phyloP scores from a whole-genome alignment of 2,113 vertebrate genomes.

The Ciconia stormi region DNA sequence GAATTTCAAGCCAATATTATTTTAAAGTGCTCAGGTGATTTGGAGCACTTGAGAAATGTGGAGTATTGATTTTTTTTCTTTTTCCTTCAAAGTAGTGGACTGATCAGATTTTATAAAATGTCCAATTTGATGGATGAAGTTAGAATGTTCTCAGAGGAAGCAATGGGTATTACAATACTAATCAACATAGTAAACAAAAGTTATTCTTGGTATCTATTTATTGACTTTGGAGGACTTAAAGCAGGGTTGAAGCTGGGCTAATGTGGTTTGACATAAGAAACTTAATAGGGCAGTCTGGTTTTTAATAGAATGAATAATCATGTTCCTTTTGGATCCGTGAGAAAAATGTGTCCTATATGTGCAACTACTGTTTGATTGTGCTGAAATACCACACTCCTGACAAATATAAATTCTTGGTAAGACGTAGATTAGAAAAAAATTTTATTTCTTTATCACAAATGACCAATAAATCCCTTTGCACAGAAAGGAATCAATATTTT shows the following conservation, averaged over 20 bases:
- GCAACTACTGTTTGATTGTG: not conserved
- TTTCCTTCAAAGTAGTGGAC: not conserved
- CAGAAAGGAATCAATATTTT: not conserved
- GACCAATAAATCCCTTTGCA: not conserved
- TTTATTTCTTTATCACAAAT: not conserved
- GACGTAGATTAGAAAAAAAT: not conserved
- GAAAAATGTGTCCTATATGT: not conserved
- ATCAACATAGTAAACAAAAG: not conserved
- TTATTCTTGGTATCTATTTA: not conserved
- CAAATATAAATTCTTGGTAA: not conserved
- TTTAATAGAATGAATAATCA: not conserved
- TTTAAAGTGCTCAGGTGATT: not conserved
- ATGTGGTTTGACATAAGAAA: not conserved
- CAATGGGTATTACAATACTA: not conserved
- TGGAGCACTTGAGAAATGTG: not conserved
- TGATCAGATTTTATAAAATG: not conserved
- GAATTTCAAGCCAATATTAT: not conserved
- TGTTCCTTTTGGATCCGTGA: not conserved
- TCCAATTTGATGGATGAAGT: not conserved
- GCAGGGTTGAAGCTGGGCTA: not conserved
- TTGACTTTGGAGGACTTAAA: not conserved
- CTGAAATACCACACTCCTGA: not conserved
- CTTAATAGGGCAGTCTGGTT: not conserved
- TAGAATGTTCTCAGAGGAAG: not conserved
- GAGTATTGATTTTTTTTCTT: not conserved